Evolutionary conservation across 1,140 invertebrate species (phyloP).

Genomic region (Mylabris phalerata): DNA sequence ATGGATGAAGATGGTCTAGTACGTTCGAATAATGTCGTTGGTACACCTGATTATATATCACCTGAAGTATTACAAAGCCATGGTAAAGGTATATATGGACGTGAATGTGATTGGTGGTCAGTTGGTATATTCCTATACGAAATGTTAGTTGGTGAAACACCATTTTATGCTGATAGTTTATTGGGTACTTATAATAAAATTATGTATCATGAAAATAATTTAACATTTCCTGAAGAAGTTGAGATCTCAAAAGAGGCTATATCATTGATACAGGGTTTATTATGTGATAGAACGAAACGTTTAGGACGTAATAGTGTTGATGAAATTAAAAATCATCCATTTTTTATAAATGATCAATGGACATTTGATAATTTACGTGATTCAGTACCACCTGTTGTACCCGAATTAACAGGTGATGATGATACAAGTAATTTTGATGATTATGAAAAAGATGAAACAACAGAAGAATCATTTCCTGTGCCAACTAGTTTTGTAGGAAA

Average conservation of each 20-base stretch:
- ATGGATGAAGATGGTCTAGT: constrained; percentile 95
- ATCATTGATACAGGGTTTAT: constrained; percentile 85
- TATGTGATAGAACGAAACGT: constrained; percentile 86
- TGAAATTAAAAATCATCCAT: constrained; percentile 91
- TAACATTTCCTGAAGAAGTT: constrained; percentile 91
- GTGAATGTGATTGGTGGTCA: constrained; percentile 99
- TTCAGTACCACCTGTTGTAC: constrained; percentile 92
- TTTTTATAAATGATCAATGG: constrained; percentile 94
- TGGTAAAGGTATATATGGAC: constrained; percentile 80
- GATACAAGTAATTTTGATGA: constrained; percentile 99
- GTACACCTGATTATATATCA: constrained; percentile 98
- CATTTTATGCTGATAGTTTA: constrained; percentile 97
- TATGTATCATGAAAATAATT: constrained; percentile 96
- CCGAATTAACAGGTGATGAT: constrained; percentile 90
- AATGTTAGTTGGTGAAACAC: constrained; percentile 98
- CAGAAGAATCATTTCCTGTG: constrained; percentile 87
- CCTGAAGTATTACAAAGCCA: constrained; percentile 97
- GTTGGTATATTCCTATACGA: constrained; percentile 98
- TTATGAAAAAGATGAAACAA: constrained; percentile 84
- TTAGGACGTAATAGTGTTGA: constrained; percentile 90
- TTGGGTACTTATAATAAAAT: constrained; percentile 98
- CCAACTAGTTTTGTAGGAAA: constrained; percentile 98
- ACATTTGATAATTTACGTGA: constrained; percentile 93
- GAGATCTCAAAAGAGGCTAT: constrained; percentile 90
- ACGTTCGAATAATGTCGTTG: constrained; percentile 93